phyloP scores from a whole-genome alignment of 2,888 invertebrate genomes.

The Euspilapteryx auroguttella region DNA sequence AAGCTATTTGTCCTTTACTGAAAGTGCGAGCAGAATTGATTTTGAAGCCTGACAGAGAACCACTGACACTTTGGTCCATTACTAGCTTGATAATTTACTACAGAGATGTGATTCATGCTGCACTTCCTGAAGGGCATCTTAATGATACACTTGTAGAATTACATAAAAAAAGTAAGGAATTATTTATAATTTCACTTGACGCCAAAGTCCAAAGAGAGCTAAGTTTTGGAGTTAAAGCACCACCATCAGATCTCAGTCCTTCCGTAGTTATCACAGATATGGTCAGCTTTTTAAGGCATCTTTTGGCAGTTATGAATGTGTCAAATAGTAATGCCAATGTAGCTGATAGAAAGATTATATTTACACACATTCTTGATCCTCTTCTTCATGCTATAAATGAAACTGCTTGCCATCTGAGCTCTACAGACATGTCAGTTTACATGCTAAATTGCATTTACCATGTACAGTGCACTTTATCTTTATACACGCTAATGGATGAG shows the following conservation, averaged over 20 bases:
- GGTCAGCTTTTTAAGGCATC: slow-evolving; percentile 82
- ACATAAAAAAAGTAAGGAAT: slow-evolving; percentile 79
- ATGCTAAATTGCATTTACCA: slow-evolving; percentile 91
- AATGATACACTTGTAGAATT: slow-evolving; percentile 80
- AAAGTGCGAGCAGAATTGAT: slow-evolving; percentile 93
- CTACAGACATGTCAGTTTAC: slow-evolving; percentile 95
- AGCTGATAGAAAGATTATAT: slow-evolving; percentile 80
- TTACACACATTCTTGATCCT: slow-evolving; percentile 86
- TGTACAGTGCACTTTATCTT: slow-evolving; percentile 85
- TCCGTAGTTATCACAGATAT: slow-evolving; percentile 79
- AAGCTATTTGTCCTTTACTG: slow-evolving; percentile 91
- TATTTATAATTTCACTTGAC: slow-evolving; percentile 79
- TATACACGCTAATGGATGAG: slow-evolving; percentile 93
- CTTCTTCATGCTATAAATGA: slow-evolving; percentile 90
- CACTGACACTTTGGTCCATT: slow-evolving; percentile 85
- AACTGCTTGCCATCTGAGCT: slow-evolving; percentile 88
- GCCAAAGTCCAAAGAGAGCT: slow-evolving; percentile 74
- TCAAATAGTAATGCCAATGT: slow-evolving; percentile 79
- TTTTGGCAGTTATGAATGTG: slow-evolving; percentile 80
- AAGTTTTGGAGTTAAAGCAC: slow-evolving; percentile 75
- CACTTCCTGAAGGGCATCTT: slow-evolving; percentile 65
- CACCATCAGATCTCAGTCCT: slow-evolving; percentile 80
- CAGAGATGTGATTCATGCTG: slow-evolving; percentile 75
- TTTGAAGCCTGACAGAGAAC: slow-evolving; percentile 79
- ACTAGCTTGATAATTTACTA: slow-evolving; percentile 90